Evolutionary conservation across 2,888 invertebrate genomes (phyloP), one percentile per base, ranked within the genome.

Genomic region (Folsomia manolachei): DNA sequence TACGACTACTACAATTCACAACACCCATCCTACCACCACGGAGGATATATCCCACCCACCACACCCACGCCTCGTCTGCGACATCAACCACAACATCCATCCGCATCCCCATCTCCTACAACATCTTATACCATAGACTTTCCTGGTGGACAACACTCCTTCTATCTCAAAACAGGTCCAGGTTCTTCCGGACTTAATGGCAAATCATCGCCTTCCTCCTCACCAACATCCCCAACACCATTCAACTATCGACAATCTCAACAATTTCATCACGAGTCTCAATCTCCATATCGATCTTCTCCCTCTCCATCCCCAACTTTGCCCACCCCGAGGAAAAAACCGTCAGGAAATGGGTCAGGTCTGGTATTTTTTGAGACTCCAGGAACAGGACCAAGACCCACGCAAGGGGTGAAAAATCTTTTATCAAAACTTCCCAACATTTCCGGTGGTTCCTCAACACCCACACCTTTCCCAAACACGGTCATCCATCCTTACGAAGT

Each of bases 401-500:
- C 71, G n/a, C 61, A 69, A 18, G 80, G 80, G 7, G 72, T 79
- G 0, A 76, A 78, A 56, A 78, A 79, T 63, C 39, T 68, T 24
- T 62, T 80, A 9, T 70, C 75, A 0, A 27, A 77, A 18, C 71
- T 78, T 7, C 79, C 78, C 1, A 69, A 53, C 27, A 52, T 39
- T 19, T 21, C 51, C n/a, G n/a, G 66, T n/a, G n/a, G n/a, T n/a
- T n/a, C n/a, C n/a, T n/a, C n/a, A n/a, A n/a, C n/a, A n/a, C 39
- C 39, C 39, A 39, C 39, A 39, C 14, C 39, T 4, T 39, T 39
- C 14, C 71, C 80, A 0, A 74, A 75, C 26, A 78, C 77, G 0
- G 75, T 76, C 25, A 75, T 77, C n/a, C 78, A 79, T 76, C 78
- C 78, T 1, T 79, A 79, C 60, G 79, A 78, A 72, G 74, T 78